Base-by-base conservation (phyloP, 2,113 vertebrate species). In the Epinephelus moara region DNA sequence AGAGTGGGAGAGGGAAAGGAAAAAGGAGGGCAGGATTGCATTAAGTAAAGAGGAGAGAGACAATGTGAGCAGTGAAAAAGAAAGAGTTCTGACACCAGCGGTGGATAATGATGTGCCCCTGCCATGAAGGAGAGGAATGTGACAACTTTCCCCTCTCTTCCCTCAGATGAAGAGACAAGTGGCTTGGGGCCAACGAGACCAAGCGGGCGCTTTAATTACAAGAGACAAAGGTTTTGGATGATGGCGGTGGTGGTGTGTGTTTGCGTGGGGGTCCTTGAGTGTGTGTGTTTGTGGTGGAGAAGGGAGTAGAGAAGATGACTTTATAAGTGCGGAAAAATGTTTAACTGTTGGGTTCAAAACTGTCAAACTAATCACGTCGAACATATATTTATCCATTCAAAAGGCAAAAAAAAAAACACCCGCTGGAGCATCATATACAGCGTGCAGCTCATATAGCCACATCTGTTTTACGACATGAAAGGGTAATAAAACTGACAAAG, bases 151-250 rank as follows among this genome's bases (percentile, higher is more conserved):
- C 49, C 77, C 81, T 60, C 63, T 89, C 71, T 66, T 78, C 76
- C 61, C 80, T 81, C 70, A 75, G 82, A 93, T 85, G 81, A 89
- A 80, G 68, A 89, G 85, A 84, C 63, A 77, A 84, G 86, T 73
- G 83, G 85, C 90, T 74, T 50, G 64, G 74, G 82, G 88, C 83
- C 89, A 92, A 64, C 0, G 30, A 77, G 86, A 90, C 78, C 88
- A 84, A 88, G 85, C 67, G 27, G 82, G 82, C 30, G 18, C 90
- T 91, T 93, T 89, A 93, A 95, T 94, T 92, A 92, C 80, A 67
- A 21, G 37, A 91, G 80, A 88, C 84, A 87, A 91, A 83, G 61
- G 52, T 21, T 59, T 19, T 75, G 42, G 42, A 45, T 45, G 53
- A 21, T 67, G 84, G 23, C 62, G 60, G 59, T 23, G 37, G 25